Percentiles rank a stretch among this genome's conserved stretches.
Conservation (phyloP, 2,888 invertebrate species). For the Endotricha flammealis region DNA sequence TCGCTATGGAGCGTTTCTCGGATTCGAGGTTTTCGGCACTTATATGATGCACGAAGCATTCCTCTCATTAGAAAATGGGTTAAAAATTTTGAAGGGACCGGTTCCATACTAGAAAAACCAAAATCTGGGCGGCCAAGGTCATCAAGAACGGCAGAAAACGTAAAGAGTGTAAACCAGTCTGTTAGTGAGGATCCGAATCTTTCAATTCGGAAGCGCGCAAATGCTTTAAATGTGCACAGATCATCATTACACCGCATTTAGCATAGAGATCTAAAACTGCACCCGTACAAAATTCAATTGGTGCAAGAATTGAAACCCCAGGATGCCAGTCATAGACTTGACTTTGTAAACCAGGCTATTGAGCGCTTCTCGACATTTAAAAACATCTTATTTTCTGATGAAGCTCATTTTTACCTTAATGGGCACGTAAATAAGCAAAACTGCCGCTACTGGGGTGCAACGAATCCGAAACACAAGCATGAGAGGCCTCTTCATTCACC, state of each 20-base stretch:
- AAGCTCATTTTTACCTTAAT: constrained; percentile 8
- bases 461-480: constrained; percentile 12
- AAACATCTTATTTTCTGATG: constrained; percentile 9
- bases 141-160: constrained; percentile 16
- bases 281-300: constrained; percentile 12
- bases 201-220: constrained; percentile 22
- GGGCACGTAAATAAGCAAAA: constrained; percentile 8
- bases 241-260: constrained; percentile 17
- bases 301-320: constrained; percentile 11
- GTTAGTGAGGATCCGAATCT: constrained; percentile 16
- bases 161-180: constrained; percentile 15
- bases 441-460: constrained; percentile 7
- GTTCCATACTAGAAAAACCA: background rate
- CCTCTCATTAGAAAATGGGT: constrained; percentile 10
- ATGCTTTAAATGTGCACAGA: constrained; percentile 14
- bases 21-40: background rate
- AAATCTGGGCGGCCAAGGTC: constrained; percentile 7
- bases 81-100: constrained; percentile 6
- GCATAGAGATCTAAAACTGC: constrained; percentile 14
- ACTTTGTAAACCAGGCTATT: constrained; percentile 5
- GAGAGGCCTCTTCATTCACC: constrained; percentile 13
- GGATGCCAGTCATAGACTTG: constrained; percentile 10
- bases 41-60: constrained; percentile 3
- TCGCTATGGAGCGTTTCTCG: constrained; percentile 1
- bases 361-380: constrained; percentile 3